Conservation (phyloP, 92 coral and sea anemone species). For the Zoanthus gigantus region DNA sequence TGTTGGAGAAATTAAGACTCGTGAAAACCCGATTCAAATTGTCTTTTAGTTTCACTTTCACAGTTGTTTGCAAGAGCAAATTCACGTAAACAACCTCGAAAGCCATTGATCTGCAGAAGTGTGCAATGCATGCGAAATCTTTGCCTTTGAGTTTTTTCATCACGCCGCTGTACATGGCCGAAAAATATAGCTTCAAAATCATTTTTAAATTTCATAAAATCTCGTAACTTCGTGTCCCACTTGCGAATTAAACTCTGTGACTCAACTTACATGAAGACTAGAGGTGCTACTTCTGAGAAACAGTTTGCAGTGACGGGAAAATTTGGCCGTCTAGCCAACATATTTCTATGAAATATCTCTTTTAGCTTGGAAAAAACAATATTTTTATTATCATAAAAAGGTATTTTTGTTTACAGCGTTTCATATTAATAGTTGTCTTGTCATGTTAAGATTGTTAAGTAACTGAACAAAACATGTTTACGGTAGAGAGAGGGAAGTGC, state of each 20-base stretch:
- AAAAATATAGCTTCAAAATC: too few relatives aligned
- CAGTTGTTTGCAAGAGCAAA: not conserved
- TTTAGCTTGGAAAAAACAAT: too few relatives aligned
- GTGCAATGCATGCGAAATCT: conserved; percentile 3
- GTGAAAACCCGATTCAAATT: not conserved
- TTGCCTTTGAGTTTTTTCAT: not conserved
- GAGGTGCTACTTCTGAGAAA: conserved; percentile 22
- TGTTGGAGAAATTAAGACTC: not conserved
- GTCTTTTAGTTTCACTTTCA: not conserved
- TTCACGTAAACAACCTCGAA: conserved; percentile 30
- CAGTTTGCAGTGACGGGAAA: not conserved
- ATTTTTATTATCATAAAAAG: too few relatives aligned
- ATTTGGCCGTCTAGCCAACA: not conserved
- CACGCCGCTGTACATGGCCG: not conserved
- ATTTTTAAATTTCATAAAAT: not conserved
- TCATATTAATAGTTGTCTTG: too few relatives aligned
- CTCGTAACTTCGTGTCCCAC: not conserved
- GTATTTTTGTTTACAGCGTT: too few relatives aligned
- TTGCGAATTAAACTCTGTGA: not conserved
- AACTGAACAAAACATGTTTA: too few relatives aligned
- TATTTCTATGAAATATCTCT: too few relatives aligned
- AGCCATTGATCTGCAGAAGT: conserved; percentile 58
- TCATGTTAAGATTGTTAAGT: too few relatives aligned
- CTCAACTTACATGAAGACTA: conserved; percentile 41
- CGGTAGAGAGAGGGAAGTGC: too few relatives aligned